Conservation (phyloP, 2,113 vertebrate species). For the Stictonetta naevosa region DNA sequence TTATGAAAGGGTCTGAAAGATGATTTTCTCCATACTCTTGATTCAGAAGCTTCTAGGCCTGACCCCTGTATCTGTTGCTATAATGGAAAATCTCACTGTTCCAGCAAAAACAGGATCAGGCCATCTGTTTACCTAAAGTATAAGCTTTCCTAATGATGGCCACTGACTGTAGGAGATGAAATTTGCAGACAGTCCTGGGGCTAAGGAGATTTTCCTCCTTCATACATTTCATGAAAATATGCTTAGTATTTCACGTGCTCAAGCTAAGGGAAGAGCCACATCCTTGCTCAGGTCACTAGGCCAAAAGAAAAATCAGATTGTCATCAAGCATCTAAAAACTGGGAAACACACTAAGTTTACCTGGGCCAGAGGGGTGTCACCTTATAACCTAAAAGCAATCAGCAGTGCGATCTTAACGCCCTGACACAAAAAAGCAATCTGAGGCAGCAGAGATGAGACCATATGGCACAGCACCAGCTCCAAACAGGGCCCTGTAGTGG, state of each 20-base stretch:
- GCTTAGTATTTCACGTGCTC: neutral
- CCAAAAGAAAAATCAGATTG: neutral
- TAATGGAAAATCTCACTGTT: conserved; percentile 23
- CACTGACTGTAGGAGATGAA: neutral
- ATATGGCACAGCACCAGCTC: neutral
- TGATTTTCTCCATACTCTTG: neutral
- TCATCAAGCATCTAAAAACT: neutral
- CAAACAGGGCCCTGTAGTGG: neutral
- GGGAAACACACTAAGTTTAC: neutral
- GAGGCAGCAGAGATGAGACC: neutral
- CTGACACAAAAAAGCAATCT: neutral
- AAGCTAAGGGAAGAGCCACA: neutral
- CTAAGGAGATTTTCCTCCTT: neutral
- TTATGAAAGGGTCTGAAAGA: conserved; percentile 5
- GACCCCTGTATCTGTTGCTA: neutral
- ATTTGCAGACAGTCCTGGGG: neutral
- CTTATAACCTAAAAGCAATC: neutral
- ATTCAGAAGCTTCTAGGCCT: conserved; percentile 2
- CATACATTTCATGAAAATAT: conserved; percentile 9
- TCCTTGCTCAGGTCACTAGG: neutral
- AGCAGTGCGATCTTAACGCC: neutral
- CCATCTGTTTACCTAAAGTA: neutral
- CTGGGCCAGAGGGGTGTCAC: neutral
- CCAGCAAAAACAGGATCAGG: neutral
- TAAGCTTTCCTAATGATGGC: neutral